phyloP scores from a whole-genome alignment of 2,113 vertebrate species.

The Hyla sarda region DNA sequence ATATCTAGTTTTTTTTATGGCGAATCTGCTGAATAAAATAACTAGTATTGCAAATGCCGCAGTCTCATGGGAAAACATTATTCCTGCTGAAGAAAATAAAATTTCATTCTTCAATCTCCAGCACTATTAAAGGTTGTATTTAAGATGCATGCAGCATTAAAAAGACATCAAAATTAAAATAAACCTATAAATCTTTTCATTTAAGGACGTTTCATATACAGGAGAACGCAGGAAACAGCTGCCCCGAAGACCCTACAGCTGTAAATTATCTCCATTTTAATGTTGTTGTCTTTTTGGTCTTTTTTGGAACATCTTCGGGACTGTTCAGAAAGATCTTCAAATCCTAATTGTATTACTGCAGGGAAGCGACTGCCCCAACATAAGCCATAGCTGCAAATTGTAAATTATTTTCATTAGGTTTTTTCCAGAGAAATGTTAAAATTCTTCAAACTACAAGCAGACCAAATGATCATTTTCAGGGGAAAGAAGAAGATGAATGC shows the following conservation, averaged over 20 bases:
- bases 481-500: constrained; percentile 55
- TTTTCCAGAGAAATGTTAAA: constrained; percentile 78
- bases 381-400: constrained; percentile 74
- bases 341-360: constrained; percentile 76
- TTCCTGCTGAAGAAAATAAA: constrained; percentile 59
- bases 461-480: constrained; percentile 59
- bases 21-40: constrained; percentile 59
- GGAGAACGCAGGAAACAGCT: constrained; percentile 55
- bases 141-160: constrained; percentile 62
- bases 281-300: constrained; percentile 61
- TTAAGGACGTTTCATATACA: constrained; percentile 64
- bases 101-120: constrained; percentile 58
- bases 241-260: constrained; percentile 63
- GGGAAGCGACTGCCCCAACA: constrained; percentile 75
- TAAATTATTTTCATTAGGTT: constrained; percentile 82
- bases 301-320: constrained; percentile 73
- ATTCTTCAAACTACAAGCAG: constrained; percentile 64
- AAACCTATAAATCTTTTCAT: constrained; percentile 54
- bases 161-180: constrained; percentile 66
- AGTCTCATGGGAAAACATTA: constrained; percentile 75
- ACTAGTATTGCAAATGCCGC: constrained; percentile 73
- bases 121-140: constrained; percentile 56
- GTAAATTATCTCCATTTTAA: constrained; percentile 71
- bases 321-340: constrained; percentile 69
- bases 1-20: constrained; percentile 48